Base-by-base conservation (phyloP, 2,797 vertebrate species). In the Crotalus adamanteus region DNA sequence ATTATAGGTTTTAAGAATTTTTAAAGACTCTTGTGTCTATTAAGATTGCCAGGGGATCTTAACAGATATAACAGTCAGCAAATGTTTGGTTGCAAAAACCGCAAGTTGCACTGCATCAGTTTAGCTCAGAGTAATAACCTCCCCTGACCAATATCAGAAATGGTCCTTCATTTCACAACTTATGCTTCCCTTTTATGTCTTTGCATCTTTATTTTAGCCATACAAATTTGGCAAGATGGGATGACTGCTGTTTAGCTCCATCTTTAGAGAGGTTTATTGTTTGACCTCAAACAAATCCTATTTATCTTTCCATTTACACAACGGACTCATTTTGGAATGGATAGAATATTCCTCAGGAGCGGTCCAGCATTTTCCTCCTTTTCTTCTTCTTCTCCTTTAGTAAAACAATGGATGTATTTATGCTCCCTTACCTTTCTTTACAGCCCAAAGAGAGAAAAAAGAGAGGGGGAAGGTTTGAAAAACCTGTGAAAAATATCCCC, bases 61-160 rank as follows among this genome's bases (percentile, higher is more conserved):
- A 69, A 69, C 16, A 16, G 65, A 69, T 1, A 1, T 69, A 31
- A 69, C 14, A 94, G n/a, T 26, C 95, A 95, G 95, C 94, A 94
- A 97, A 97, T 95, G 91, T 95, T 98, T 97, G 95, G 95, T 96
- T 95, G 96, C 94, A 97, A 98, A 97, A 95, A 97, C 96, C 96
- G 95, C 96, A 97, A 97, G 98, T 97, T 97, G 96, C 94, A 95
- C 96, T 93, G 94, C 95, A 87, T 37, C 88, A 94, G 93, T 93
- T 97, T 95, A 94, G 95, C 96, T 94, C 94, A 96, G 93, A 97
- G 96, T 95, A 97, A 97, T 97, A 94, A 95, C 95, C 95, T 94
- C 93, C 95, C 78, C 94, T 97, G 97, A 98, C 97, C 97, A 97
- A 96, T 96, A 92, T 89, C 94, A 96, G 96, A 86, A 97, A 96